Conservation (phyloP, 2,888 invertebrate species). For the Caenorhabditis macrosperma region DNA sequence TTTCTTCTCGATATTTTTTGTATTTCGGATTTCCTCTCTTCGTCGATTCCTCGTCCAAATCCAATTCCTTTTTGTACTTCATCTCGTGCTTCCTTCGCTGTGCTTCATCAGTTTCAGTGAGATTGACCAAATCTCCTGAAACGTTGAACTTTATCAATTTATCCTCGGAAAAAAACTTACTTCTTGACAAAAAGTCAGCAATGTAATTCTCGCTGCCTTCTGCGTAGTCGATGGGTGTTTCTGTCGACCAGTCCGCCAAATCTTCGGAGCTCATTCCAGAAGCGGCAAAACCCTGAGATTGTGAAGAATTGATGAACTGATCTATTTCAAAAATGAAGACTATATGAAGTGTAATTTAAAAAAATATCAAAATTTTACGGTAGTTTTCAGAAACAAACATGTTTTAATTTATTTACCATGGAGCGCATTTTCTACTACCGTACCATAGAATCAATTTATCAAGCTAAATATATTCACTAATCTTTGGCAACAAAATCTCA, state of each 20-base stretch:
- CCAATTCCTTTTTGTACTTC: constrained; percentile 15
- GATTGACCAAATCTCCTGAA: neutral
- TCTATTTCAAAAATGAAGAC: too few species aligned
- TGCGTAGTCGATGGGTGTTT: neutral
- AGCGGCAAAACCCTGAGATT: too few species aligned
- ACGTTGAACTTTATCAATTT: neutral
- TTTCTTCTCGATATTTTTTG: constrained; percentile 25
- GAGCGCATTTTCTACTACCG: too few species aligned
- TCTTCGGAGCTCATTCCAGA: neutral
- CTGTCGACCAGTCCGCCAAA: neutral
- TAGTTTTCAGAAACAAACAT: too few species aligned
- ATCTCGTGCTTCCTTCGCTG: constrained; percentile 3
- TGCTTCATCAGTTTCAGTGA: neutral
- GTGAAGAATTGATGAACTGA: too few species aligned
- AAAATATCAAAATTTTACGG: too few species aligned
- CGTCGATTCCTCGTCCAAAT: neutral
- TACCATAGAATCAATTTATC: too few species aligned
- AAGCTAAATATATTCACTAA: too few species aligned
- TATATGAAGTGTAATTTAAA: too few species aligned
- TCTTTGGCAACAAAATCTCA: too few species aligned
- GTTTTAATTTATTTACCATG: too few species aligned
- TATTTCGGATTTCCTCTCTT: neutral
- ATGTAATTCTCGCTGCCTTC: neutral
- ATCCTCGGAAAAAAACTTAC: neutral
- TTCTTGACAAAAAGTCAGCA: neutral